Conservation (phyloP, 2,113 vertebrate species). For the Neoarius graeffei region DNA sequence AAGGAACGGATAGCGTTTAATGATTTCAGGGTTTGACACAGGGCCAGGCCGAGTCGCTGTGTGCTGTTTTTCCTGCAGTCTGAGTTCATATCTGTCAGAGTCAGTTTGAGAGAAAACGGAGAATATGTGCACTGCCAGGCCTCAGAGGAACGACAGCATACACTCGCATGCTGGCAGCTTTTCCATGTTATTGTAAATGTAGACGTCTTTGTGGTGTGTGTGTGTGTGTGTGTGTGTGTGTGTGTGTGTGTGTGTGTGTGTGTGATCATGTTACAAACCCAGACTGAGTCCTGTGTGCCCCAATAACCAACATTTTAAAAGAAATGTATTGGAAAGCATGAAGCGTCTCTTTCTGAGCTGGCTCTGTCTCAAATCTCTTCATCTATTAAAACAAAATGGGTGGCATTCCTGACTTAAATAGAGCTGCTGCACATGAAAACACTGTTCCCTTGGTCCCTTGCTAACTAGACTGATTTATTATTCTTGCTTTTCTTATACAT, state of each 20-base stretch:
- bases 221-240: constrained; percentile 26
- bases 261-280: constrained; percentile 35
- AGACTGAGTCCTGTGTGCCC: constrained; percentile 22
- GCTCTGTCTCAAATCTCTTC: constrained; percentile 25
- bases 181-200: constrained; percentile 33
- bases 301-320: constrained; percentile 45
- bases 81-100: constrained; percentile 66
- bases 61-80: constrained; percentile 64
- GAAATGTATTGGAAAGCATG: constrained; percentile 43
- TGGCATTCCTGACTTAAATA: constrained; percentile 40
- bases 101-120: constrained; percentile 46
- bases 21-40: constrained; percentile 54
- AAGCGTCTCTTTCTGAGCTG: constrained; percentile 33
- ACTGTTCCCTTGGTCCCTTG: constrained; percentile 31
- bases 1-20: constrained; percentile 52
- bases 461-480: constrained; percentile 33
- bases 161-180: constrained; percentile 45
- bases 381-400: constrained; percentile 41
- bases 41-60: constrained; percentile 45
- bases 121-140: constrained; percentile 48
- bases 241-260: constrained; percentile 17
- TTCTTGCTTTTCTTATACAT: not conserved
- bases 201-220: constrained; percentile 37
- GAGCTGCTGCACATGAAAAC: not conserved
- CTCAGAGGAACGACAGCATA: constrained; percentile 34